Percentiles rank a stretch among this genome's conserved stretches.
These are phyloP conservation scores for Alcedo quadribrachys DNA, from an alignment of 2,797 vertebrate genomes.

Conservation along the genomic window DNA sequence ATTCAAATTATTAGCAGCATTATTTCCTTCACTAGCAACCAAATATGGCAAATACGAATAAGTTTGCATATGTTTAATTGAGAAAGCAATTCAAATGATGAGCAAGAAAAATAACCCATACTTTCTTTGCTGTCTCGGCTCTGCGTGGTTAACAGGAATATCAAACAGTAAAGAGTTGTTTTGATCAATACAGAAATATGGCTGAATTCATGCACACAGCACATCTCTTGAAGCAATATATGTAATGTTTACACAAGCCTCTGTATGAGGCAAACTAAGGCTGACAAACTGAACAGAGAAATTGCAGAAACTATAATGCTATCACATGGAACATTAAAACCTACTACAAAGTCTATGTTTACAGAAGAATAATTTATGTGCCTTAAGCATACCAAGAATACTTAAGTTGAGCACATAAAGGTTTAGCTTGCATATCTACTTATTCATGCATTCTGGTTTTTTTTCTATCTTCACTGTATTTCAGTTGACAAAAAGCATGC, in stretches of 20 bases:
- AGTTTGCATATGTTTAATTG: background rate
- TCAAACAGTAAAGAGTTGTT: background rate
- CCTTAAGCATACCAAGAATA: background rate
- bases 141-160: background rate
- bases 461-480: background rate
- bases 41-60: background rate
- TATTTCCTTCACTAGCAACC: background rate
- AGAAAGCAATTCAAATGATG: background rate
- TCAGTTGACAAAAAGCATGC: background rate
- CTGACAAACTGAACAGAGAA: background rate
- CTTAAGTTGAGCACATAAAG: background rate
- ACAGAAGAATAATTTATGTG: background rate
- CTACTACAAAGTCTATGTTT: background rate
- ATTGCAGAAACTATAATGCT: background rate
- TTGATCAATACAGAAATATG: background rate
- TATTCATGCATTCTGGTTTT: background rate
- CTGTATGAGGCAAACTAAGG: background rate
- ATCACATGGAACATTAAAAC: background rate
- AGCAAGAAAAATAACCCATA: background rate
- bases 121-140: background rate
- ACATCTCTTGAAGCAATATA: background rate
- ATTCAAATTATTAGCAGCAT: conserved; percentile 23
- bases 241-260: background rate
- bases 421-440: background rate
- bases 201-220: background rate